Base-by-base conservation (phyloP, 2,888 invertebrate genomes). In the Hermaeophaga mercurialis region DNA sequence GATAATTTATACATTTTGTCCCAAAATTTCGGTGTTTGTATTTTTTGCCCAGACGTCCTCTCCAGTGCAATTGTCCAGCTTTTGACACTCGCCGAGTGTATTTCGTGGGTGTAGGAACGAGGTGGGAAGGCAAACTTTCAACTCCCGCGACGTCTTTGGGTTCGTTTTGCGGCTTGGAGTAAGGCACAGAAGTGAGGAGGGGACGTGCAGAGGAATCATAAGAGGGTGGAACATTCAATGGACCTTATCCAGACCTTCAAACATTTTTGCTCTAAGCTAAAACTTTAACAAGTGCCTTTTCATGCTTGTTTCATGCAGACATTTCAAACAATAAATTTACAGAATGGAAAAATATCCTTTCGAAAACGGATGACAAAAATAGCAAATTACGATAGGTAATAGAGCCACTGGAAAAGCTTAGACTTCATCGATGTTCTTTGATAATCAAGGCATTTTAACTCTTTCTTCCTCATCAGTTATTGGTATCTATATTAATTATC, bases 131-230 rank as follows among this genome's bases (percentile, higher is more conserved):
- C 48, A 48, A 55, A 55, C 48, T 55, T 47, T 47, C 48, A 24
- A 52, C 52, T 52, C 52, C 52, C 52, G 43, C 33, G 43, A 52
- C 49, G 52, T 52, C 43, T 52, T 52, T 24, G 43, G 52, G 52
- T 43, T 44, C 43, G 52, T 52, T 43, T 43, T 52, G 52, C 17
- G 52, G 52, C 52, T 43, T 24, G 31, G 24, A 43, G 44, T 31
- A 43, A 43, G 43, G 34, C 19, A 26, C 7, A 26, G 14, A 14
- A 43, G 38, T 24, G 28, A 34, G 28, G 11, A 38, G 22, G 11
- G 38, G 48, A 18, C 15, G 26, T 28, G n/a, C 12, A 41, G 41
- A 9, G 24, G 22, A 19, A 3, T 19, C 9, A 15, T 11, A n/a
- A 41, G 19, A 4, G 24, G 15, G 11, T 17, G 50, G 28, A 11